Evolutionary conservation across 2,888 invertebrate genomes (phyloP).

Genomic region (Pristionchus maxplancki): DNA sequence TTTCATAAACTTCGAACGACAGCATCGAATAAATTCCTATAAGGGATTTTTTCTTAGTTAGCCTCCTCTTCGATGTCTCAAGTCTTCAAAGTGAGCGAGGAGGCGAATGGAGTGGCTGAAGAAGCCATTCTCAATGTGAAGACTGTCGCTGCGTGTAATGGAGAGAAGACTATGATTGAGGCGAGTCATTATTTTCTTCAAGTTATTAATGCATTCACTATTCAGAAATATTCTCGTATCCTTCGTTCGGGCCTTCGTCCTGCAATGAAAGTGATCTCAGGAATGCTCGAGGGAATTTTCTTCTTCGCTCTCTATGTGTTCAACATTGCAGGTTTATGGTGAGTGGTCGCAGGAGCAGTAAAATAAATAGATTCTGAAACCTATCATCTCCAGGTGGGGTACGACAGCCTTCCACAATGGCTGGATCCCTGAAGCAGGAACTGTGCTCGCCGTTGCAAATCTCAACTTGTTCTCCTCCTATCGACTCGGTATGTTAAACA

Average conservation of each 20-base stretch:
- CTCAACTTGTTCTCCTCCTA: conserved; percentile 41
- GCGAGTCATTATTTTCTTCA: not conserved
- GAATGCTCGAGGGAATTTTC: conserved; percentile 41
- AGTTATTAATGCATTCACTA: not conserved
- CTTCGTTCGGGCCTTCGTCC: conserved; percentile 9
- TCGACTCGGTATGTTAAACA: not conserved
- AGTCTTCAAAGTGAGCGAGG: conserved; percentile 10
- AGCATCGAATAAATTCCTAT: not conserved
- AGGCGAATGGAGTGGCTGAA: conserved; percentile 47
- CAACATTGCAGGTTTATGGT: conserved; percentile 32
- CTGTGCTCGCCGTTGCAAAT: not conserved
- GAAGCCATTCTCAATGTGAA: conserved; percentile 46
- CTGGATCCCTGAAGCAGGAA: not conserved
- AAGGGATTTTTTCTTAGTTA: too few relatives aligned
- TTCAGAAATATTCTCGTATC: not conserved
- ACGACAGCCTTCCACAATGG: conserved; percentile 43
- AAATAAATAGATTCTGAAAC: not conserved
- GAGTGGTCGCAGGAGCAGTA: not conserved
- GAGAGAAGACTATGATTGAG: conserved; percentile 25
- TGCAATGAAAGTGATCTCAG: not conserved
- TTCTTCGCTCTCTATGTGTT: conserved; percentile 47
- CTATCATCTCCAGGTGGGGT: not conserved
- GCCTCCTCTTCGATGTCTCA: not conserved
- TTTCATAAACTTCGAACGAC: not conserved
- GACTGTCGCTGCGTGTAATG: conserved; percentile 44